phyloP scores from a whole-genome alignment of 2,888 invertebrate species.

The Agrilus cyanescens region DNA sequence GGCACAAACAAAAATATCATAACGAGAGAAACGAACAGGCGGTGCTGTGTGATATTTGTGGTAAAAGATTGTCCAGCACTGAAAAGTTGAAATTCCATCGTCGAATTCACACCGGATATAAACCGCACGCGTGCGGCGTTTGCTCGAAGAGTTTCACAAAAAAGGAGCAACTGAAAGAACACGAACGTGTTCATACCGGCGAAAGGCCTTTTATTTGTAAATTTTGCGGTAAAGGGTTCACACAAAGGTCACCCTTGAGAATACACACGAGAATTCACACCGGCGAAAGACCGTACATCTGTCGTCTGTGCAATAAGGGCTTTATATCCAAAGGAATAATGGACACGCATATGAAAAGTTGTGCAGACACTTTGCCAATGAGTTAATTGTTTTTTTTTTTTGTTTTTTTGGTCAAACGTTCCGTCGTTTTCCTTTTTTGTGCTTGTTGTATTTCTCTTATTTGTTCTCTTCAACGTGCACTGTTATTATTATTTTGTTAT shows the following conservation, averaged over 20 bases:
- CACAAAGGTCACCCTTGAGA: slow-evolving; percentile 46
- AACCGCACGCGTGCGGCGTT: slow-evolving; percentile 33
- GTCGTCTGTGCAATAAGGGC: slow-evolving; percentile 44
- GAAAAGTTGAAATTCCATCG: slow-evolving; percentile 42
- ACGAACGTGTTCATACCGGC: slow-evolving; percentile 45
- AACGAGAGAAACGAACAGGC: slow-evolving; percentile 28
- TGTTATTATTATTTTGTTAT: no score
- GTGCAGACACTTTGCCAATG: not conserved
- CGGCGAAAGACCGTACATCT: slow-evolving; percentile 45
- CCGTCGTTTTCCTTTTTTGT: no score
- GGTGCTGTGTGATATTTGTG: slow-evolving; percentile 46
- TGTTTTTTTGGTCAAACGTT: no score
- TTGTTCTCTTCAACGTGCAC: no score
- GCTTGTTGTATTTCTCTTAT: no score
- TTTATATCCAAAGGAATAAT: slow-evolving; percentile 33
- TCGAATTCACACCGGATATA: slow-evolving; percentile 29
- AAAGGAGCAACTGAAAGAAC: slow-evolving; percentile 15
- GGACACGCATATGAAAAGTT: slow-evolving; percentile 26
- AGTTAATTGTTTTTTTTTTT: no score
- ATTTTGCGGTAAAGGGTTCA: slow-evolving; percentile 48
- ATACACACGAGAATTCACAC: slow-evolving; percentile 50
- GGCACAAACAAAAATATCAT: slow-evolving; percentile 33
- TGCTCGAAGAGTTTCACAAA: slow-evolving; percentile 40
- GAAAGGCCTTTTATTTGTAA: slow-evolving; percentile 50
- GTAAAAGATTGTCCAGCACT: slow-evolving; percentile 39